Base-by-base conservation (phyloP, 2,888 invertebrate species). In the Lampropteryx suffumata region DNA sequence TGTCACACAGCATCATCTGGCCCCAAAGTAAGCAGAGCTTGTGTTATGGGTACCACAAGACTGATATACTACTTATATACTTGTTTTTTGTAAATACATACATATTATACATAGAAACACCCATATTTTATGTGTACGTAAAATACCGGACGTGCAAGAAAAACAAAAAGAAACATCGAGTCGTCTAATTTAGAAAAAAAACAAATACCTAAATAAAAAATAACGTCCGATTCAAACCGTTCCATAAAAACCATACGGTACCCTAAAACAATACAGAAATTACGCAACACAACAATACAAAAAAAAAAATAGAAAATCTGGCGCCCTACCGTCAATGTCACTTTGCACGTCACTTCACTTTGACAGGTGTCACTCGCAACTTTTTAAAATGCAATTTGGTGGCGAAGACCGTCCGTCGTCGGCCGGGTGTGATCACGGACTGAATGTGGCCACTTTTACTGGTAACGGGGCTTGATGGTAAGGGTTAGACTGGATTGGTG, bases 241-340 rank as follows among this genome's bases (percentile, higher is more conserved):
- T 24, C 24, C 3, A 7, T 7, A 35, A 26, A 21, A 32, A 36
- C 44, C 40, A 44, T 39, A 47, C 55, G 52, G 55, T 55, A 61
- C 61, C 57, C 55, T 36, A 55, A 59, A 54, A 54, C 37, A 1
- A 37, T 59, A 54, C 59, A 53, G 54, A 60, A 54, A 30, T 62
- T 62, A 56, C 43, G 52, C 46, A 62, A 62, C 34, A 32, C 21
- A 40, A 45, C 9, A 36, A 39, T 39, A 36, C 8, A 35, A 3
- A 17, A 2, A 45, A 43, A 35, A 39, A 44, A 52, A 52, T 50
- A 21, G 12, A 28, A 28, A 27, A 41, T 32, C 2, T 36, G 46
- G 46, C 55, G 47, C 36, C 58, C 47, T 58, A 58, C 61, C 58
- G 40, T 49, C 11, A 40, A 39, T 35, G 46, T 39, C 60, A 57